Evolutionary conservation across 2,113 vertebrate genomes (phyloP).

Genomic region (Boulengeromyrus knoepffleri): DNA sequence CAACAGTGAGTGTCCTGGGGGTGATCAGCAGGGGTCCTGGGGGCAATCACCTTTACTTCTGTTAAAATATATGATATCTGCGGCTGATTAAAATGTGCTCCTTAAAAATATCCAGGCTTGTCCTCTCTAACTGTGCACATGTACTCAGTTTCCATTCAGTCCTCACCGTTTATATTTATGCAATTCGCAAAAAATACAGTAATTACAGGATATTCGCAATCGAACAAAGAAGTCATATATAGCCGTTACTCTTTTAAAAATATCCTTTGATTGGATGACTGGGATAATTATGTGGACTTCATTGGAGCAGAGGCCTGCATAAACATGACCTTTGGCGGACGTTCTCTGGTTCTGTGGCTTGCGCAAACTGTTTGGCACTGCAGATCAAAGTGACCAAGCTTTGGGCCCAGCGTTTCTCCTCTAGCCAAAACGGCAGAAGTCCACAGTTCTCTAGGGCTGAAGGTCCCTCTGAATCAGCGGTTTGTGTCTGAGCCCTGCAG

Average conservation of each 20-base stretch:
- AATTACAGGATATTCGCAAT: neutral
- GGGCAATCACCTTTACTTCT: neutral
- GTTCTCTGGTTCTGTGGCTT: neutral
- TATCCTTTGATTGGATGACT: neutral
- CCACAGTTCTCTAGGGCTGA: neutral
- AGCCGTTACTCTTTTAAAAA: neutral
- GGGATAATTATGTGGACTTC: neutral
- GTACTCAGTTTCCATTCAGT: neutral
- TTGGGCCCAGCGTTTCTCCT: neutral
- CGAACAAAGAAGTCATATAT: neutral
- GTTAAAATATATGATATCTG: neutral
- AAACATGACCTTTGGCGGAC: neutral
- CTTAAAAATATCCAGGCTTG: neutral
- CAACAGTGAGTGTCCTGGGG: conserved; percentile 53
- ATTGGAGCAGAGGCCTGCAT: neutral
- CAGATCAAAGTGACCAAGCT: neutral
- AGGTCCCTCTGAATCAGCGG: neutral
- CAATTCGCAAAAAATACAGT: neutral
- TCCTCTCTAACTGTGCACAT: neutral
- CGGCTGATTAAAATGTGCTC: neutral
- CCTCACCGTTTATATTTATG: neutral
- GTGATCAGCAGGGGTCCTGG: neutral
- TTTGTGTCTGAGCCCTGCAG: neutral
- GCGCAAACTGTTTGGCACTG: neutral
- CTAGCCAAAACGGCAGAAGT: neutral